Evolutionary conservation across 2,113 vertebrate genomes (phyloP).

Genomic region (Rhinoptilus africanus): DNA sequence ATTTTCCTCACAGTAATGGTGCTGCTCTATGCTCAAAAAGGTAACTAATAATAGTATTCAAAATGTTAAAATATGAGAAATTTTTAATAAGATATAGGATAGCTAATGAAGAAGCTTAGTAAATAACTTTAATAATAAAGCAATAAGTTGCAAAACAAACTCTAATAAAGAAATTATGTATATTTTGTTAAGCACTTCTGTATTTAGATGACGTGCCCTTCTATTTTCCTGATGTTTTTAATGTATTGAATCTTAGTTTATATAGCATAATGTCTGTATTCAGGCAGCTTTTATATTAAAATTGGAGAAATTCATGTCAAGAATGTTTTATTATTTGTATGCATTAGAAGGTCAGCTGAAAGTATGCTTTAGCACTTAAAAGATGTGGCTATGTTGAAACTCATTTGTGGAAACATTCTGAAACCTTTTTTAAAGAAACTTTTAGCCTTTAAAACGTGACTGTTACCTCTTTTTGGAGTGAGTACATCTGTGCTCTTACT

Average conservation of each 20-base stretch:
- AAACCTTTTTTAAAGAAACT: rapidly evolving
- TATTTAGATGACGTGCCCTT: rapidly evolving
- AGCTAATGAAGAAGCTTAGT: rapidly evolving
- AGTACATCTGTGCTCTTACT: rapidly evolving
- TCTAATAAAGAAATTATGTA: rapidly evolving
- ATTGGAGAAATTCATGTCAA: rapidly evolving
- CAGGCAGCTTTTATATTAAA: background rate
- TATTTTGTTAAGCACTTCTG: background rate
- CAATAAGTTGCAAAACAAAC: background rate
- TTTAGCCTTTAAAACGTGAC: background rate
- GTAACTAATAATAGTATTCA: background rate
- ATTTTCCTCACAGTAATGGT: rapidly evolving
- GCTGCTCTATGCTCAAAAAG: rapidly evolving
- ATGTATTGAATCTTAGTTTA: rapidly evolving
- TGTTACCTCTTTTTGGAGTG: rapidly evolving
- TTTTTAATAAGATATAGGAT: rapidly evolving
- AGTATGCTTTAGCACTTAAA: rapidly evolving
- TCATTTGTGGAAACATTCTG: background rate
- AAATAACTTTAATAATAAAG: rapidly evolving
- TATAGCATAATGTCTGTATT: rapidly evolving
- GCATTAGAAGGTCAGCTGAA: background rate
- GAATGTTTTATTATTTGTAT: background rate
- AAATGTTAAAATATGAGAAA: rapidly evolving
- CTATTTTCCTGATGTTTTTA: background rate
- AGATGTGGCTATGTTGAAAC: rapidly evolving